These are phyloP conservation scores for Ceratosolen fusciceps DNA, from an alignment of 1,140 invertebrate genomes.

Conservation along the genomic window DNA sequence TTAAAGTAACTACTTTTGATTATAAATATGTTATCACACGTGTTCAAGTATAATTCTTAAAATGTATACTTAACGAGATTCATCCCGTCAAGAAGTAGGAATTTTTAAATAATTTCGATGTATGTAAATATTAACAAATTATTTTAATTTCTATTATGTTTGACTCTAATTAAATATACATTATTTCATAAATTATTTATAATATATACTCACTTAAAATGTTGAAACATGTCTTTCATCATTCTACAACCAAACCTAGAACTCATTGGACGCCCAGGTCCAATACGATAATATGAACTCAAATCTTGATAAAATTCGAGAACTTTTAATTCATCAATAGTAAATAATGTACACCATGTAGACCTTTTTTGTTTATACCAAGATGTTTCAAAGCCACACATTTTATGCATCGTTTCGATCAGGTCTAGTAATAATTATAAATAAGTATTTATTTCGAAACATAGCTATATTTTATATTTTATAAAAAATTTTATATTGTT, in stretches of 20 bases:
- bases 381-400: constrained; percentile 1
- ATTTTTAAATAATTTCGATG: no score
- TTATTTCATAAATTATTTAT: not conserved
- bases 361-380: not conserved
- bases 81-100: no score
- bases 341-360: not conserved
- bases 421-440: not conserved
- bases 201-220: constrained; percentile 9
- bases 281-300: not conserved
- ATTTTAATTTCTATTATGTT: no score
- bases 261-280: not conserved
- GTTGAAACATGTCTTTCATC: not conserved
- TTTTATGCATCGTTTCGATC: not conserved
- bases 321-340: not conserved
- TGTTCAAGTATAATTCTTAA: no score
- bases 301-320: constrained; percentile 8
- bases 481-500: no score
- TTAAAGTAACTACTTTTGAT: no score
- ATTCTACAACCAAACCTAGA: not conserved
- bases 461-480: no score
- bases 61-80: no score
- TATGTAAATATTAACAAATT: no score
- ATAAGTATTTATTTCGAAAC: no score
- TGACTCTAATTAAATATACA: no score
- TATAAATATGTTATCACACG: no score